A percentile compares a stretch with the other conserved stretches of the same genome.
Evolutionary conservation across 2,113 vertebrate species (phyloP).

Genomic region (Solea solea): DNA sequence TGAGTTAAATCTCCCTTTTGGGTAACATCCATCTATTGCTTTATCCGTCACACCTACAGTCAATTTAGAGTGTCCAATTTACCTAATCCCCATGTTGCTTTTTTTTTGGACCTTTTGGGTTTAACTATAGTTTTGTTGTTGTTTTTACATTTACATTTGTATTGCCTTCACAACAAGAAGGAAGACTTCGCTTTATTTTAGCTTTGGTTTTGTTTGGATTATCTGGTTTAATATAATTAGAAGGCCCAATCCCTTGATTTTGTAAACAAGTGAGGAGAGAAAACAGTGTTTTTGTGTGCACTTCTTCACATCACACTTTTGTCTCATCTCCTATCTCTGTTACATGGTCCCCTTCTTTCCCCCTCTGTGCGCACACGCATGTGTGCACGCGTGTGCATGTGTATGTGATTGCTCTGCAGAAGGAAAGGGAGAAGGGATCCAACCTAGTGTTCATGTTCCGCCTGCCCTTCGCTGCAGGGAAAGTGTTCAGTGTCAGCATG

Average conservation of each 20-base stretch:
- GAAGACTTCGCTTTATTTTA: not conserved
- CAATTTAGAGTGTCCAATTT: too few relatives aligned
- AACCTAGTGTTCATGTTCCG: conserved; percentile 89
- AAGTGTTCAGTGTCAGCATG: conserved; percentile 89
- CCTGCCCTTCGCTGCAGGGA: conserved; percentile 86
- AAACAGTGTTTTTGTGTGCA: not conserved
- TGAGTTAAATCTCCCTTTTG: too few relatives aligned
- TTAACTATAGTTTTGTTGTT: too few relatives aligned
- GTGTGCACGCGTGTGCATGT: conserved; percentile 19
- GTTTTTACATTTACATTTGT: too few relatives aligned
- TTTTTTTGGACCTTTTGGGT: too few relatives aligned
- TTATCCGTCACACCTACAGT: too few relatives aligned
- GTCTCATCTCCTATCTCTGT: not conserved
- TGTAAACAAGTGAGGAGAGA: not conserved
- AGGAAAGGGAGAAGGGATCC: conserved; percentile 86
- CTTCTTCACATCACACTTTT: not conserved
- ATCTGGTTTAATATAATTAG: not conserved
- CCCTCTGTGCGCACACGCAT: too few relatives aligned
- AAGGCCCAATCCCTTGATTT: not conserved
- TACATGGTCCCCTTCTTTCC: not conserved
- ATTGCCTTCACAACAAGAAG: conserved; percentile 2
- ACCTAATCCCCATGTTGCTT: too few relatives aligned
- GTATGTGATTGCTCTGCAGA: conserved; percentile 70
- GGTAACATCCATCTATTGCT: too few relatives aligned
- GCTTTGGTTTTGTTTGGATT: not conserved